Percentiles rank a stretch among this genome's conserved stretches.
Conservation (phyloP, 2,888 invertebrate genomes). For the Cosmia trapezina region DNA sequence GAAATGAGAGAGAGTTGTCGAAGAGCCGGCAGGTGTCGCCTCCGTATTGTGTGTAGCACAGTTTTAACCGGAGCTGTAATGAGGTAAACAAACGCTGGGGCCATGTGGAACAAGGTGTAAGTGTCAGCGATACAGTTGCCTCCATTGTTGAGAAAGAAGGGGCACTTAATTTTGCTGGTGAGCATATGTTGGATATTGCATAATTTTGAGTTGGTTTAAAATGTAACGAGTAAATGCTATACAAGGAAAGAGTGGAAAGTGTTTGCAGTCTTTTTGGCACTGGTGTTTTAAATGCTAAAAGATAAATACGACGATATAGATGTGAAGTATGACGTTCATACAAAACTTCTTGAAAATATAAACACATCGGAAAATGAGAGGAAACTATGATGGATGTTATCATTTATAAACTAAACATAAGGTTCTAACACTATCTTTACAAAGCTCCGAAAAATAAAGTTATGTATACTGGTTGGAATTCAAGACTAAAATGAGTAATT, state of each 20-base stretch:
- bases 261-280: background rate
- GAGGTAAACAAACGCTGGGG: slow-evolving; percentile 81
- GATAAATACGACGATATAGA: too few relatives aligned
- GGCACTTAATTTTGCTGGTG: slow-evolving; percentile 34
- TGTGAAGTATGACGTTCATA: background rate
- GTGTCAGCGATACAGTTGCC: slow-evolving; percentile 56
- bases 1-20: slow-evolving; percentile 66
- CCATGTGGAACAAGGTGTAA: slow-evolving; percentile 59
- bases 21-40: slow-evolving; percentile 78
- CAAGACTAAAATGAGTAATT: background rate
- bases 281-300: background rate
- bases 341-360: too few relatives aligned
- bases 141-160: slow-evolving; percentile 28
- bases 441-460: background rate
- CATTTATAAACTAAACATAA: background rate
- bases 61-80: slow-evolving; percentile 83
- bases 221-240: slow-evolving; percentile 9
- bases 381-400: background rate
- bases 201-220: slow-evolving; percentile 28
- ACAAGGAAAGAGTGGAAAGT: slow-evolving; percentile 18
- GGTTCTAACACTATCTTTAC: background rate
- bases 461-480: background rate
- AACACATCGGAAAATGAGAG: background rate
- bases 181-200: slow-evolving; percentile 16
- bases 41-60: slow-evolving; percentile 76